Conservation (phyloP, 2,113 vertebrate genomes). For the Brachypodius melanocephalos region DNA sequence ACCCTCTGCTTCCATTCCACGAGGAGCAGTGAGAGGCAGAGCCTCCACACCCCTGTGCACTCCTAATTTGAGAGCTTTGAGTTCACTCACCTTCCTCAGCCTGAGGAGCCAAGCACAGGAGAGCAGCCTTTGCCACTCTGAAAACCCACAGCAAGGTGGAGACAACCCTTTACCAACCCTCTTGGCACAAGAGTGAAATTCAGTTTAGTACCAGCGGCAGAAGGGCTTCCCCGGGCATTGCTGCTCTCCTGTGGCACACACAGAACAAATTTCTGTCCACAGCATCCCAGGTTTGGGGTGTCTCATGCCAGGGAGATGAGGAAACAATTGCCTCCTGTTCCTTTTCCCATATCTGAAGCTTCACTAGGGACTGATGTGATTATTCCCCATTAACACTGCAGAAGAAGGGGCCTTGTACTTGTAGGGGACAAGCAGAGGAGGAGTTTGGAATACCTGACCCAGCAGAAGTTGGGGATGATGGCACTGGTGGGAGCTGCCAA, state of each 20-base stretch:
- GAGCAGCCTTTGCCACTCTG: background rate
- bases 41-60: background rate
- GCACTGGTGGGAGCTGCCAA: background rate
- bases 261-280: background rate
- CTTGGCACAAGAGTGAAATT: background rate
- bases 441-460: background rate
- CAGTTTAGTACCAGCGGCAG: background rate
- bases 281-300: background rate
- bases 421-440: background rate
- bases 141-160: background rate
- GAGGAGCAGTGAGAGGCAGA: background rate
- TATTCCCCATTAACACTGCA: background rate
- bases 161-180: background rate
- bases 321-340: background rate
- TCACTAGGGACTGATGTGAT: background rate
- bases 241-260: background rate
- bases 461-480: background rate
- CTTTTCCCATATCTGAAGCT: background rate
- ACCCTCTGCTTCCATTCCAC: background rate
- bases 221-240: background rate
- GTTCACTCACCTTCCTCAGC: background rate
- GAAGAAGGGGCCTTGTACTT: background rate
- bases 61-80: background rate
- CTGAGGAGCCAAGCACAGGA: background rate
- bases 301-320: too few relatives aligned